phyloP scores from a whole-genome alignment of 2,888 invertebrate genomes.

The Meteorus colon region DNA sequence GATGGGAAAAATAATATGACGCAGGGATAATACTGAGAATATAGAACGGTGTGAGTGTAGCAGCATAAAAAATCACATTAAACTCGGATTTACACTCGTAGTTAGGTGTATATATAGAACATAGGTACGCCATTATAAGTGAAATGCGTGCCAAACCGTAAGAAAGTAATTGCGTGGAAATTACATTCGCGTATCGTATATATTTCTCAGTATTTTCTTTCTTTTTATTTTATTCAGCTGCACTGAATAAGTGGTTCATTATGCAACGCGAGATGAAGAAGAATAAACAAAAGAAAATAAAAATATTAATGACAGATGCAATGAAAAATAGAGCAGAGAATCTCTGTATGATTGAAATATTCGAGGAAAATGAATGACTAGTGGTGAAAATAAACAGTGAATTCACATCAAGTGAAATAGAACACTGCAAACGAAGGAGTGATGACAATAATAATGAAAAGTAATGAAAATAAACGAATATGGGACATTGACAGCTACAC shows the following conservation, averaged over 20 bases:
- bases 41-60: constrained; percentile 9
- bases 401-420: neutral
- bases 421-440: neutral
- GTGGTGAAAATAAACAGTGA: constrained; percentile 4
- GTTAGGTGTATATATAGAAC: constrained; percentile 9
- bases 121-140: constrained; percentile 22
- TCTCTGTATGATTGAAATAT: no score
- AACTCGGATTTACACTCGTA: constrained; percentile 34
- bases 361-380: neutral
- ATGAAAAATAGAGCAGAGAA: neutral
- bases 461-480: neutral
- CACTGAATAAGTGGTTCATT: constrained; percentile 6
- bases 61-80: constrained; percentile 38
- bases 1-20: neutral
- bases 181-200: constrained; percentile 31
- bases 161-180: constrained; percentile 36
- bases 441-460: neutral
- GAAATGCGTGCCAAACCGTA: constrained; percentile 41
- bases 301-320: neutral
- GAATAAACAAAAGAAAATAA: neutral
- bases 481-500: neutral
- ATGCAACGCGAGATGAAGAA: neutral
- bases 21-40: constrained; percentile 22
- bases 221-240: neutral
- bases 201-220: constrained; percentile 11